phyloP scores from a whole-genome alignment of 1,140 invertebrate genomes.

The Hypothenemus hampei region DNA sequence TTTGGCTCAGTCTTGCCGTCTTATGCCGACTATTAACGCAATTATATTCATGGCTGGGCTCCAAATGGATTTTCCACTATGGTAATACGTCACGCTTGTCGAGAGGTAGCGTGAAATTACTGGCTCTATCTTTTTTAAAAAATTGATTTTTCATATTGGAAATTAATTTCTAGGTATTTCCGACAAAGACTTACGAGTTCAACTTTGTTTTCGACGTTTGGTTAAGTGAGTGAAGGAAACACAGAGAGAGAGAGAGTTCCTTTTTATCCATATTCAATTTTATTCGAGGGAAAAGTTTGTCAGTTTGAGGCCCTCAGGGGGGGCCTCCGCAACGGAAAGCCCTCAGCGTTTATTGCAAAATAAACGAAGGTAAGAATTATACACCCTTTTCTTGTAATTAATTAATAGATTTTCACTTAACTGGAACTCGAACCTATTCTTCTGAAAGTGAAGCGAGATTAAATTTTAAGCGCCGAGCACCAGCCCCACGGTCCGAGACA shows the following conservation, averaged over 20 bases:
- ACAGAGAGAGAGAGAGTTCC: constrained; percentile 22
- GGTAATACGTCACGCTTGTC: constrained; percentile 26
- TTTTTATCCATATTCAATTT: constrained; percentile 40
- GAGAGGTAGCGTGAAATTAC: neutral
- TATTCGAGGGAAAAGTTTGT: constrained; percentile 36
- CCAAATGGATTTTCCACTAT: constrained; percentile 31
- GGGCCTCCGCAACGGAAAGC: constrained; percentile 8
- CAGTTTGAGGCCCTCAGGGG: constrained; percentile 29
- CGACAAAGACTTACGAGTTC: too few species aligned
- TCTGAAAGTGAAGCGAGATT: constrained; percentile 18
- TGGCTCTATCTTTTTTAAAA: too few species aligned
- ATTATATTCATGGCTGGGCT: constrained; percentile 36
- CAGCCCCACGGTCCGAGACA: constrained; percentile 17
- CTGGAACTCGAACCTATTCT: constrained; percentile 22
- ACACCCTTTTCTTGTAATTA: constrained; percentile 30
- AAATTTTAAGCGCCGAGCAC: constrained; percentile 24
- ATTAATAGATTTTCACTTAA: constrained; percentile 31
- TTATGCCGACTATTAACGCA: constrained; percentile 37
- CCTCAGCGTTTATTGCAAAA: constrained; percentile 26
- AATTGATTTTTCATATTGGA: too few species aligned
- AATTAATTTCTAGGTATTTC: too few species aligned
- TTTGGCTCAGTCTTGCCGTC: constrained; percentile 33
- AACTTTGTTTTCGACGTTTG: constrained; percentile 20
- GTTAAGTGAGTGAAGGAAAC: too few species aligned
- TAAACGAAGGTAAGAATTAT: constrained; percentile 34